Percentiles rank a stretch among this genome's conserved stretches.
Conservation (phyloP, 2,888 invertebrate species). For the Meandrusa payeni region DNA sequence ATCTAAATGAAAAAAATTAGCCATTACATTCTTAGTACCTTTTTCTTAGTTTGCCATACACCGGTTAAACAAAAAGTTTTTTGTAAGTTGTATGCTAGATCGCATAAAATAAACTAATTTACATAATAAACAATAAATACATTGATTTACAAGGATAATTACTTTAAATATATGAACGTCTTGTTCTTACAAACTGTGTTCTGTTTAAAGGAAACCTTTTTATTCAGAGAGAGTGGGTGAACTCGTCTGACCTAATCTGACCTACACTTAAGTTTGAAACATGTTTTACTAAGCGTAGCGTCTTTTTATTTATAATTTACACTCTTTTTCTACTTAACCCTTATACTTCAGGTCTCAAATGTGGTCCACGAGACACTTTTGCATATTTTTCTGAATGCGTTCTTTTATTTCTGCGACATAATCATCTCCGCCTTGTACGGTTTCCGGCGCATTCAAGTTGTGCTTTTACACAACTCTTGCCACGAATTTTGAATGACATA, state of each 20-base stretch:
- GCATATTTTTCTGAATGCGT: slow-evolving; percentile 19
- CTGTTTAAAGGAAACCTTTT: too few relatives aligned
- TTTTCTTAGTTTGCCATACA: too few relatives aligned
- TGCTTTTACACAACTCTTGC: slow-evolving; percentile 10
- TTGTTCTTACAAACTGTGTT: too few relatives aligned
- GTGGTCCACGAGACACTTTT: slow-evolving; percentile 14
- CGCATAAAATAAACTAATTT: too few relatives aligned
- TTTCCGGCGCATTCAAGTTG: slow-evolving; percentile 12
- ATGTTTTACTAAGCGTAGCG: slow-evolving; percentile 6
- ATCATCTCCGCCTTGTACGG: slow-evolving; percentile 15
- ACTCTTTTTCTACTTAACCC: slow-evolving; percentile 5
- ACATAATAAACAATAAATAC: too few relatives aligned
- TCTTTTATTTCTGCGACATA: slow-evolving; percentile 21
- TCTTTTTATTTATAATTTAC: slow-evolving; percentile 7
- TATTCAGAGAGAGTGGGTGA: too few relatives aligned
- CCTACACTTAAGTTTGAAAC: slow-evolving; percentile 3
- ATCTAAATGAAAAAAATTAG: too few relatives aligned
- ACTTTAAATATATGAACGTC: too few relatives aligned
- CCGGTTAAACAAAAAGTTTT: too few relatives aligned
- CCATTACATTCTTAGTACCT: too few relatives aligned
- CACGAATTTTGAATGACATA: slow-evolving; percentile 10
- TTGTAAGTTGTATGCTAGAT: too few relatives aligned
- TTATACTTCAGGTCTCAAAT: slow-evolving; percentile 11
- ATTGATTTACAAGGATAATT: too few relatives aligned
- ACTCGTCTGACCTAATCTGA: background rate